Evolutionary conservation across 2,888 invertebrate genomes (phyloP), one percentile per base, ranked within the genome.

Genomic region (Caenorhabditis sp.): DNA sequence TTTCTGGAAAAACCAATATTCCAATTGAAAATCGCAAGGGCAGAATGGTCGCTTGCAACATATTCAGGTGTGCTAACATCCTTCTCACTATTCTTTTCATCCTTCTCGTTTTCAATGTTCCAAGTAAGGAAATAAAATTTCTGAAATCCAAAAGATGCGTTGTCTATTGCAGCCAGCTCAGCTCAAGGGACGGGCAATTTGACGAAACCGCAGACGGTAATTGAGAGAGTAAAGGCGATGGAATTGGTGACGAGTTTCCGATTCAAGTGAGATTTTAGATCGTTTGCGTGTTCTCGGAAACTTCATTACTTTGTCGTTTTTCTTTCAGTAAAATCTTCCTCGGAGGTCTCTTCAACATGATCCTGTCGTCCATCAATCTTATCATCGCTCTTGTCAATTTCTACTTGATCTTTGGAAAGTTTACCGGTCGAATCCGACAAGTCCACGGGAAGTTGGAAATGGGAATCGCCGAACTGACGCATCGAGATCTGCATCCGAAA

Each of bases 401-500:
- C 13, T 64, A 62, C 24, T 35, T 62, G n/a, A 56, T 78, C 6
- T 37, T 70, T 56, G 78, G 78, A 78, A 64, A 62, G 58, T 64
- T 64, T 51, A 32, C 51, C n/a, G 15, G 35, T 2, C 44, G 56
- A 18, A 50, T 78, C 9, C 64, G 35, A 13, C 69, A 64, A 51
- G 18, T 64, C 9, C 37, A 35, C 5, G 69, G 6, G 2, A 78
- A 78, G 50, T 15, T 78, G 28, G 37, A 55, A 28, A 26, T 60
- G 2, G 65, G 71, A n/a, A 24, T 67, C 2, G 55, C 56, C 0
- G 79, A 79, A 44, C 56, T 79, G 37, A 9, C 56, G 1, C 64
- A 64, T 40, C 65, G 79, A 18, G 79, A 79, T 26, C 28, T 79
- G 51, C 71, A 79, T 32, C 79, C 79, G 4, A 71, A 69, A 20